Conservation (phyloP, 30 jellyfish, hydroid and myxozoan species). For the Aurelia aurita region DNA sequence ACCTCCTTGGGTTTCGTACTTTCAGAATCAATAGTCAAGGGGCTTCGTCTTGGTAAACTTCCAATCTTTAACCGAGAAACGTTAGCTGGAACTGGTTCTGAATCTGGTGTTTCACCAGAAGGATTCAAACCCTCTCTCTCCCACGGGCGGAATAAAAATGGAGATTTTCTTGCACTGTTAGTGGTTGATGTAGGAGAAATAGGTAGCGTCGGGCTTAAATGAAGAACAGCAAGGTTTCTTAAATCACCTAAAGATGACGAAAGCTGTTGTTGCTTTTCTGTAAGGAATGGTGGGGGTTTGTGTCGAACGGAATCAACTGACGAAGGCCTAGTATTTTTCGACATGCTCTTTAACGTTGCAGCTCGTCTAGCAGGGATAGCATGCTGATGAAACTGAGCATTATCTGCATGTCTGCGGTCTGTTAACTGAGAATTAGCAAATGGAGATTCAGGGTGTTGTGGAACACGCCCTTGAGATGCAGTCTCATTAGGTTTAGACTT, state of each 20-base stretch:
- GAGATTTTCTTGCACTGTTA: conserved; percentile 21
- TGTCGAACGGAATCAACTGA: conserved; percentile 70
- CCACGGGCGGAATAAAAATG: conserved; percentile 90
- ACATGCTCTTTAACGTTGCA: conserved; percentile 24
- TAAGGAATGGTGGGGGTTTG: conserved; percentile 20
- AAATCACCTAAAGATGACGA: conserved; percentile 61
- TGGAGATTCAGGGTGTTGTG: background rate
- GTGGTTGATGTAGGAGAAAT: conserved; percentile 20
- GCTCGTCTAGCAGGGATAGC: conserved; percentile 18
- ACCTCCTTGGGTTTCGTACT: conserved; percentile 2
- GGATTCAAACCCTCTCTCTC: conserved; percentile 33
- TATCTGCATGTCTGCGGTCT: background rate
- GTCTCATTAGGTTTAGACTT: background rate
- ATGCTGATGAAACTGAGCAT: background rate
- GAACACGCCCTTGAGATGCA: background rate
- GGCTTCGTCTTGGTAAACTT: background rate
- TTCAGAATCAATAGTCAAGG: conserved; percentile 9
- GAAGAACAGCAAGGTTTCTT: conserved; percentile 40
- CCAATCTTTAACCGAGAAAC: background rate
- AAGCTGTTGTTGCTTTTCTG: conserved; percentile 27
- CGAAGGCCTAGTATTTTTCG: conserved; percentile 55
- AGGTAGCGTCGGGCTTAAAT: conserved; percentile 44
- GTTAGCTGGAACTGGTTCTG: background rate
- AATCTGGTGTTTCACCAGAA: background rate
- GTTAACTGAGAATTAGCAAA: background rate